Conservation (phyloP, 2,797 vertebrate genomes). For the Lutjanus campechanus region DNA sequence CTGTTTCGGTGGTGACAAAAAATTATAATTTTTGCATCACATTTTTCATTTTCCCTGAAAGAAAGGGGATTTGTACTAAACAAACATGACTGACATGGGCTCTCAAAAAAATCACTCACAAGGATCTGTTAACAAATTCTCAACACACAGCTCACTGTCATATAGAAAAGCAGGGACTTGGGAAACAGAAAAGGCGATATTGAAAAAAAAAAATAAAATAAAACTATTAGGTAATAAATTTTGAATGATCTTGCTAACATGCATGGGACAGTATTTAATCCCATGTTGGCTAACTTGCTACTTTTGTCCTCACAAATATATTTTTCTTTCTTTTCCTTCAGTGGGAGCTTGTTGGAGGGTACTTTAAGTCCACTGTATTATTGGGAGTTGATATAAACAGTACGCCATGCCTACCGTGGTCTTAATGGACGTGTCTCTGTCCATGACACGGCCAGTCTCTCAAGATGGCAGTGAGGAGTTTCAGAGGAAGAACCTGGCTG, state of each 20-base stretch:
- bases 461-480: constrained; percentile 94
- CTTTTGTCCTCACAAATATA: neutral
- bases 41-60: too few relatives aligned
- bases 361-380: neutral
- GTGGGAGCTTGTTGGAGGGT: constrained; percentile 12
- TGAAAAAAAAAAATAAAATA: too few relatives aligned
- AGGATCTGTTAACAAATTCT: too few relatives aligned
- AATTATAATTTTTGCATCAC: too few relatives aligned
- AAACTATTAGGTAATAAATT: neutral
- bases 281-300: neutral
- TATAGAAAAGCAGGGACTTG: too few relatives aligned
- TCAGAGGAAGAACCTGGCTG: constrained; percentile 96
- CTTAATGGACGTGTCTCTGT: constrained; percentile 96
- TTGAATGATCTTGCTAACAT: neutral
- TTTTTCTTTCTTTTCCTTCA: constrained; percentile 14
- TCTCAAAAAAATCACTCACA: too few relatives aligned
- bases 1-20: too few relatives aligned
- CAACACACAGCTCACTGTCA: too few relatives aligned
- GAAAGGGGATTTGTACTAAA: too few relatives aligned
- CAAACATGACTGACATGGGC: too few relatives aligned
- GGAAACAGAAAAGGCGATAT: too few relatives aligned
- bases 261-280: neutral
- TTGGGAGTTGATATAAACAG: neutral
- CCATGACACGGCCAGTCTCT: constrained; percentile 97
- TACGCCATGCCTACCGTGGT: constrained; percentile 95